Conservation (phyloP, 1,140 invertebrate species). For the Periplaneta americana region DNA sequence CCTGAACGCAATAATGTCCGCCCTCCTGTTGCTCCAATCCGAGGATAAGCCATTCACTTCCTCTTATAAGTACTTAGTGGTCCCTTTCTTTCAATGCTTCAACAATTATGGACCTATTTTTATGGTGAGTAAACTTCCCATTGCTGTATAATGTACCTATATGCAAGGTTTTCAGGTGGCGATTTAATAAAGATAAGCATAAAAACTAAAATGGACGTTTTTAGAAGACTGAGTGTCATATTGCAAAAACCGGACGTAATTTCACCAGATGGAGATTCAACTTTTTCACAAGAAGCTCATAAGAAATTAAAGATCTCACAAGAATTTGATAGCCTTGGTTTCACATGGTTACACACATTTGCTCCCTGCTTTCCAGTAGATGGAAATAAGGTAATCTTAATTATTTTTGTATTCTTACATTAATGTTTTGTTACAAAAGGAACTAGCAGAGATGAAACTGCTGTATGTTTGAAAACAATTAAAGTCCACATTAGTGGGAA, state of each 20-base stretch:
- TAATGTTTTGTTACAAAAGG: too few relatives aligned
- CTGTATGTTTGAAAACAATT: too few relatives aligned
- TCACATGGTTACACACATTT: not conserved
- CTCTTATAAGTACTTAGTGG: too few relatives aligned
- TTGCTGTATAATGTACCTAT: not conserved
- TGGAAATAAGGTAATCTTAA: conserved; percentile 1
- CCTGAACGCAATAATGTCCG: too few relatives aligned
- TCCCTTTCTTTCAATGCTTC: too few relatives aligned
- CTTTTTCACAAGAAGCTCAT: not conserved
- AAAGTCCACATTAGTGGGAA: too few relatives aligned
- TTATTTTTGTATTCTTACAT: not conserved
- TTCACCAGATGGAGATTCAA: not conserved
- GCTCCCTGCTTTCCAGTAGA: not conserved
- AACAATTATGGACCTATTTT: too few relatives aligned
- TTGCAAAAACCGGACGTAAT: not conserved
- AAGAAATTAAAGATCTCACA: not conserved
- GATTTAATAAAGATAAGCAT: not conserved
- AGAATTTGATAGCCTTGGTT: not conserved
- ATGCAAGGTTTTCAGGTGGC: not conserved
- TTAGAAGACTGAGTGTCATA: not conserved
- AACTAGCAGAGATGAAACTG: too few relatives aligned
- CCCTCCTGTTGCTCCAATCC: too few relatives aligned
- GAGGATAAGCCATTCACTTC: too few relatives aligned
- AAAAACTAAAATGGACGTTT: not conserved
- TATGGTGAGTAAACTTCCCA: not conserved